Evolutionary conservation across 1,140 invertebrate genomes (phyloP).

Genomic region (Drosophila guanche): DNA sequence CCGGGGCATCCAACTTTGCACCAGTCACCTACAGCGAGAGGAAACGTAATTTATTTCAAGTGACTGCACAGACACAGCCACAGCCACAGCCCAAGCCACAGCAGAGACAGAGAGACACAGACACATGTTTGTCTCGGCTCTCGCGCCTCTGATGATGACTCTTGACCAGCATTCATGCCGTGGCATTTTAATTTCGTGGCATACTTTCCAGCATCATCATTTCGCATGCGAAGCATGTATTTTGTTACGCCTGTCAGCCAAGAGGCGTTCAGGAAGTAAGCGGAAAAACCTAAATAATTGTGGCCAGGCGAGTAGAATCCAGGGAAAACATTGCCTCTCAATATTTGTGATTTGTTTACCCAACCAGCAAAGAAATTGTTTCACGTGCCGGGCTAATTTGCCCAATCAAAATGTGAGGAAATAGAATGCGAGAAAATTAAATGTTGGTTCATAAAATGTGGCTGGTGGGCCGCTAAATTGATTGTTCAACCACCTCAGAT

Average conservation of each 20-base stretch:
- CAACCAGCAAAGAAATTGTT: too few relatives aligned
- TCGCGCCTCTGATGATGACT: constrained; percentile 22
- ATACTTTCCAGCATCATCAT: constrained; percentile 63
- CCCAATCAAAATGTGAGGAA: too few relatives aligned
- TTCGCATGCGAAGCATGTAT: constrained; percentile 63
- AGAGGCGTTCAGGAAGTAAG: background rate
- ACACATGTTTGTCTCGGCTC: constrained; percentile 12
- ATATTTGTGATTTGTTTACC: too few relatives aligned
- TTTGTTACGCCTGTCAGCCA: constrained; percentile 34
- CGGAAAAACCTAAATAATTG: constrained; percentile 7
- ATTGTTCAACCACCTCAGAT: too few relatives aligned
- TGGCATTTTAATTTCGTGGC: constrained; percentile 68
- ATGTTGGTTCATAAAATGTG: too few relatives aligned
- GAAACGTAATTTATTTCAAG: constrained; percentile 69
- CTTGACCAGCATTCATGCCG: constrained; percentile 70
- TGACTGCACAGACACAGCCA: constrained; percentile 32
- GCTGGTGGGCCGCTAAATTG: too few relatives aligned
- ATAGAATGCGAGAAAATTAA: background rate
- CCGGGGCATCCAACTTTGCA: constrained; percentile 3
- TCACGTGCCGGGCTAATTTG: too few relatives aligned
- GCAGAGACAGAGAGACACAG: background rate
- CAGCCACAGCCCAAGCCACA: too few relatives aligned
- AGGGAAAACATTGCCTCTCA: too few relatives aligned
- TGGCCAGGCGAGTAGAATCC: background rate
- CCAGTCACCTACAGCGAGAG: constrained; percentile 41